Conservation (phyloP, 2,113 vertebrate genomes). For the Rhodinocichla rosea region DNA sequence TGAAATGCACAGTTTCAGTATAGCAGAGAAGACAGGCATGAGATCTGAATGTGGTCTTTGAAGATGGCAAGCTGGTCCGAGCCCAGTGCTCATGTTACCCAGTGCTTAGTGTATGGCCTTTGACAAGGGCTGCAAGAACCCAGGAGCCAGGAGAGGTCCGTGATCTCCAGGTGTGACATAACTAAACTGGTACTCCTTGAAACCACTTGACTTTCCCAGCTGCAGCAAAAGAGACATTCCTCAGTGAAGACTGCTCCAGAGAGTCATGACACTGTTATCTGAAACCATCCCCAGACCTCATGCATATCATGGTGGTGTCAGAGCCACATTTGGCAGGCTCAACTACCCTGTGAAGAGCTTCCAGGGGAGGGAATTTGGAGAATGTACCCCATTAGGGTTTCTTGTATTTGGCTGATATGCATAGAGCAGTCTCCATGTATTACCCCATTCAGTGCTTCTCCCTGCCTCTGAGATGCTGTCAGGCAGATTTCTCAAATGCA, state of each 20-base stretch:
- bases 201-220: background rate
- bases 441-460: background rate
- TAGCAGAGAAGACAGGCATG: background rate
- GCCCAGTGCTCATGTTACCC: background rate
- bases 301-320: background rate
- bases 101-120: fast-evolving
- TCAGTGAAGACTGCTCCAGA: background rate
- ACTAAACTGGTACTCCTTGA: background rate
- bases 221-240: background rate
- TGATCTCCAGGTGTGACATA: background rate
- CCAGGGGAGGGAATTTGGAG: background rate
- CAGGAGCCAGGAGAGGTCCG: background rate
- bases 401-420: background rate
- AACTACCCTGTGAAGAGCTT: background rate
- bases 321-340: background rate
- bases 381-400: background rate
- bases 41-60: background rate
- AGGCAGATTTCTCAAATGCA: background rate
- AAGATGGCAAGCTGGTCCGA: background rate
- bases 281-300: background rate
- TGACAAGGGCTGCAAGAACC: background rate
- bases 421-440: background rate
- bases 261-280: background rate
- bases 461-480: background rate
- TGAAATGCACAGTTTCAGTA: background rate